phyloP scores from a whole-genome alignment of 2,797 vertebrate species.

The Setipinna tenuifilis region DNA sequence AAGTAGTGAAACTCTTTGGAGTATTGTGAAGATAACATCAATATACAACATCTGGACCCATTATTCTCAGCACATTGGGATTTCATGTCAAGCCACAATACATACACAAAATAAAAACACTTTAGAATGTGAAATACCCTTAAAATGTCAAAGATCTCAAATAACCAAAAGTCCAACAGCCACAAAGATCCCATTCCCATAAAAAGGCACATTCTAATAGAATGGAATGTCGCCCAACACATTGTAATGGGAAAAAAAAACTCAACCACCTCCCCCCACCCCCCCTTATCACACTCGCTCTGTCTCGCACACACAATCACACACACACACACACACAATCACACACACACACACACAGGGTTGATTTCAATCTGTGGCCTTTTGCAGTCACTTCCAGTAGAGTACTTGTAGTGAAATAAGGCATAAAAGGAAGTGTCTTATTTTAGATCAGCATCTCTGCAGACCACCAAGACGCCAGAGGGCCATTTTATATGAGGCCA shows the following conservation, averaged over 20 bases:
- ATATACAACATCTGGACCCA: not conserved
- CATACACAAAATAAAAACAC: not conserved
- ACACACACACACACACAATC: not conserved
- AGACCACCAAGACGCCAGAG: not conserved
- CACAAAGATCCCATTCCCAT: not conserved
- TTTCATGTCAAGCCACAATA: not conserved
- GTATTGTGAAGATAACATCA: not conserved
- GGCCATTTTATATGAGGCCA: slow-evolving; percentile 7
- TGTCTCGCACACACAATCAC: not conserved
- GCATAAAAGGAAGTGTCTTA: slow-evolving; percentile 8
- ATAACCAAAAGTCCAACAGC: not conserved
- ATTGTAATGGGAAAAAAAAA: not conserved
- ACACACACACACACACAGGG: not conserved
- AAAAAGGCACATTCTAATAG: not conserved
- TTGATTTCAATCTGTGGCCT: not conserved
- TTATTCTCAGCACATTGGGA: not conserved
- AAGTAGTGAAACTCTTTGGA: too few relatives aligned
- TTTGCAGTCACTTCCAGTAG: not conserved
- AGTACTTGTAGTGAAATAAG: not conserved
- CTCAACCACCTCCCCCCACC: not conserved
- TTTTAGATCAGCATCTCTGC: not conserved
- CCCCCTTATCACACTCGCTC: not conserved
- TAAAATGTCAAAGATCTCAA: not conserved
- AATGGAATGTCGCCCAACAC: not conserved
- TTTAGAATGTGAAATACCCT: not conserved